Conservation (phyloP, 2,888 invertebrate genomes). For the Eumacrocentrus americanus region DNA sequence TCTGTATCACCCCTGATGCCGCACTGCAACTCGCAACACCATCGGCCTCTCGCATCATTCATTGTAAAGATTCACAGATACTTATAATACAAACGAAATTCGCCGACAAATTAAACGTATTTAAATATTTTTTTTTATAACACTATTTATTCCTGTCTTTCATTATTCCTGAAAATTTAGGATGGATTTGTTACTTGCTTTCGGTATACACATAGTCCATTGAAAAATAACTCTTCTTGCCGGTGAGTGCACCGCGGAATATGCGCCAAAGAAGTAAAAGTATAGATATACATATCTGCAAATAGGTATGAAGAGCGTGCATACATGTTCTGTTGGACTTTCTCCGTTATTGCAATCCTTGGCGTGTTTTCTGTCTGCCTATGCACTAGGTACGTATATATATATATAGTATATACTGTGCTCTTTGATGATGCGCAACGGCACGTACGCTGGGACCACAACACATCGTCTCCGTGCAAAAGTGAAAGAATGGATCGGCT, state of each 20-base stretch:
- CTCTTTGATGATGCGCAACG: slow-evolving; percentile 11
- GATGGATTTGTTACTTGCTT: too few species aligned
- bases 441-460: background rate
- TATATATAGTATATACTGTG: slow-evolving; percentile 15
- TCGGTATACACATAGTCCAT: too few species aligned
- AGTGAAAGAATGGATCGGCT: slow-evolving; percentile 28
- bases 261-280: too few species aligned
- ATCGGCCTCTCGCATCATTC: background rate
- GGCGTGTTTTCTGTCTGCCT: background rate
- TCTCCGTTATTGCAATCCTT: slow-evolving; percentile 53
- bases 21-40: too few species aligned
- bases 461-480: slow-evolving; percentile 30
- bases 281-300: slow-evolving; percentile 32
- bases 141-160: background rate
- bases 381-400: slow-evolving; percentile 11
- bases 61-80: slow-evolving; percentile 44
- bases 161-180: too few species aligned
- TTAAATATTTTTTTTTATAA: background rate
- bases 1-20: slow-evolving; percentile 44
- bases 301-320: slow-evolving; percentile 41
- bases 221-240: too few species aligned
- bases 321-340: slow-evolving; percentile 45
- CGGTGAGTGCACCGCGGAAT: too few species aligned
- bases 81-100: slow-evolving; percentile 45
- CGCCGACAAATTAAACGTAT: background rate